Conservation (phyloP, 1,140 invertebrate species). For the Anastrepha ludens region DNA sequence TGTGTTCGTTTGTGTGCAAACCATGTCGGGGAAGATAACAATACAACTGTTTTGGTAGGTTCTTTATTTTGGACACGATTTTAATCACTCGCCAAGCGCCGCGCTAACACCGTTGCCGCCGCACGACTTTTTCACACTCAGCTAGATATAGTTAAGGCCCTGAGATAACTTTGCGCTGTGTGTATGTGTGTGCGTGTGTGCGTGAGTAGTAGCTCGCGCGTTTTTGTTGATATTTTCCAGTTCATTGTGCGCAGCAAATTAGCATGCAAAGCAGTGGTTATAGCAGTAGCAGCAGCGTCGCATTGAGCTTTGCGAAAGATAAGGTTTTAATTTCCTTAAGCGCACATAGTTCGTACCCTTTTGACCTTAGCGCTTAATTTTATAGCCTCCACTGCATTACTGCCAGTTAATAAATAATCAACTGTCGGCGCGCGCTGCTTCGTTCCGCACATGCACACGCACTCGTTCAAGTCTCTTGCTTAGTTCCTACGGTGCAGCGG, state of each 20-base stretch:
- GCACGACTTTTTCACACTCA: background rate
- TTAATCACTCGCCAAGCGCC: slow-evolving; percentile 13
- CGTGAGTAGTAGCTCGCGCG: background rate
- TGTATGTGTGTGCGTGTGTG: background rate
- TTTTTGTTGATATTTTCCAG: background rate
- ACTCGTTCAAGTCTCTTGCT: background rate
- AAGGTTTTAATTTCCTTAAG: background rate
- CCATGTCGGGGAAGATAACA: background rate
- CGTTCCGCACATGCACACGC: background rate
- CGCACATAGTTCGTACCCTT: slow-evolving; percentile 21
- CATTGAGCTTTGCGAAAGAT: background rate
- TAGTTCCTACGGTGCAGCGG: background rate
- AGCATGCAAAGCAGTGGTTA: background rate
- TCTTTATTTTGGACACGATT: slow-evolving; percentile 48
- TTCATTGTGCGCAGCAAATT: slow-evolving; percentile 39
- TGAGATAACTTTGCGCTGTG: background rate
- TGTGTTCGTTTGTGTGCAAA: background rate
- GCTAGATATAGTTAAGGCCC: background rate
- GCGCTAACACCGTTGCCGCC: background rate
- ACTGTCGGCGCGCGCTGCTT: background rate
- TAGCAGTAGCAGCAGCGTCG: background rate
- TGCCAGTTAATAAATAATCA: slow-evolving; percentile 25
- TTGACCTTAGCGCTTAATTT: slow-evolving; percentile 41
- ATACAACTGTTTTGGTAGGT: slow-evolving; percentile 39
- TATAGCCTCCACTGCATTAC: slow-evolving; percentile 2